A percentile compares a stretch with the other conserved stretches of the same genome.
These are phyloP conservation scores for Agelas oroides DNA, from an alignment of 37 sponge, comb jelly and placozoan species.

Conservation along the genomic window DNA sequence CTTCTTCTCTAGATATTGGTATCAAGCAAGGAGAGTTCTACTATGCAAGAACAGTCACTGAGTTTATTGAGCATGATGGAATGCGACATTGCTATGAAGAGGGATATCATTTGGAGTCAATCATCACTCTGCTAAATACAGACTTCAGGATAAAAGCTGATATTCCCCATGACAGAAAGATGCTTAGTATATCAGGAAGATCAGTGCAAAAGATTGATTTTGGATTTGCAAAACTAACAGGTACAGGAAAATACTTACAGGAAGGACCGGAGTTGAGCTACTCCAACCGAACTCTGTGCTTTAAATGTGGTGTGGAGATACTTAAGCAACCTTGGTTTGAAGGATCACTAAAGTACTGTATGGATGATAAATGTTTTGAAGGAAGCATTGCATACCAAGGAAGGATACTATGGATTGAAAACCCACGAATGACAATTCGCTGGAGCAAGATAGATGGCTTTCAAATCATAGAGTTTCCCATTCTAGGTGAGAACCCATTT, in stretches of 20 bases:
- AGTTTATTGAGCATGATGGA: background rate
- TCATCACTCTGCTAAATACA: background rate
- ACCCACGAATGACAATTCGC: background rate
- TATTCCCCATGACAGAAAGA: background rate
- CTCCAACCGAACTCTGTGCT: background rate
- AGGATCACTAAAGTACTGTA: background rate
- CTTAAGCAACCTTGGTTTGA: background rate
- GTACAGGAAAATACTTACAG: background rate
- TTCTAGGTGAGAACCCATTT: background rate
- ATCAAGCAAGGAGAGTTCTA: background rate
- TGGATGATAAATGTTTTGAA: background rate
- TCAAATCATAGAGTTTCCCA: background rate
- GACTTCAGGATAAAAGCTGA: background rate
- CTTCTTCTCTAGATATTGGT: background rate
- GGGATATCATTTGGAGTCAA: background rate
- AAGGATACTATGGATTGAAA: background rate
- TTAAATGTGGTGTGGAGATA: background rate
- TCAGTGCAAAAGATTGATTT: background rate
- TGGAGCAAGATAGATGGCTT: slow-evolving; percentile 5
- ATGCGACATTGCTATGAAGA: background rate
- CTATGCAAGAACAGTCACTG: background rate
- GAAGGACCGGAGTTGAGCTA: background rate
- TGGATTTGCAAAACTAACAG: background rate
- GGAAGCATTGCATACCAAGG: background rate
- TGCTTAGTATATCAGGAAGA: background rate